Base-by-base conservation (phyloP, 2,888 invertebrate species). In the Alviniconcha strummeri region DNA sequence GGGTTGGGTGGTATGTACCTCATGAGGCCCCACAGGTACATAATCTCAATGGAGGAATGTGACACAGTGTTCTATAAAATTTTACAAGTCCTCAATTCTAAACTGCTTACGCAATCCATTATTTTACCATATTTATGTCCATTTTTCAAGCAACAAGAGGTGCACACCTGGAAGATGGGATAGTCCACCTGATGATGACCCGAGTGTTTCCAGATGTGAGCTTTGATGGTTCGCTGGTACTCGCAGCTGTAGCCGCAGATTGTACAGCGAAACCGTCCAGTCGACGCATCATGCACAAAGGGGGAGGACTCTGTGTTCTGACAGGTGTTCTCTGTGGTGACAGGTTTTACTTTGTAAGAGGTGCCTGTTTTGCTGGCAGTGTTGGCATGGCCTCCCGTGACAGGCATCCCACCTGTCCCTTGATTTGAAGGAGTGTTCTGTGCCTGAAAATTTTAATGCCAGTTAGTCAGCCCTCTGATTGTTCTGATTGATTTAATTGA, bases 191-290 rank as follows among this genome's bases (percentile, higher is more conserved):
- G 89, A 83, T 92, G 89, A 84, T 93, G 91, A 8, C 93, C 93
- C 4, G 92, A 92, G 85, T 93, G 93, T 85, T 92, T 93, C 93
- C 93, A 93, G 56, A 93, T 91, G 84, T 93, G 93, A 15, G 93
- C 92, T 87, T 93, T 93, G 79, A 93, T 92, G 67, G 92, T 93
- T 57, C 93, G 87, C 84, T 93, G 92, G 80, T 90, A 91, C 82
- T 93, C 93, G 84, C 92, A 93, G 55, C 90, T 90, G 83, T 93
- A 93, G 17, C 92, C 91, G 87, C 93, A 93, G 36, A 93, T 90
- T 4, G 91, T 91, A 85, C 93, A 93, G 17, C 89, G 85, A 83
- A 91, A 93, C 74, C 90, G 84, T 0, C 91, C 91, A 56, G 88
- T 88, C 8, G 85, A 84, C 55, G 87, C 86, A 77, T 92, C 91